Evolutionary conservation across 37 sponge, comb jelly and placozoan species (phyloP).

Genomic region (Eunapius fragilis): DNA sequence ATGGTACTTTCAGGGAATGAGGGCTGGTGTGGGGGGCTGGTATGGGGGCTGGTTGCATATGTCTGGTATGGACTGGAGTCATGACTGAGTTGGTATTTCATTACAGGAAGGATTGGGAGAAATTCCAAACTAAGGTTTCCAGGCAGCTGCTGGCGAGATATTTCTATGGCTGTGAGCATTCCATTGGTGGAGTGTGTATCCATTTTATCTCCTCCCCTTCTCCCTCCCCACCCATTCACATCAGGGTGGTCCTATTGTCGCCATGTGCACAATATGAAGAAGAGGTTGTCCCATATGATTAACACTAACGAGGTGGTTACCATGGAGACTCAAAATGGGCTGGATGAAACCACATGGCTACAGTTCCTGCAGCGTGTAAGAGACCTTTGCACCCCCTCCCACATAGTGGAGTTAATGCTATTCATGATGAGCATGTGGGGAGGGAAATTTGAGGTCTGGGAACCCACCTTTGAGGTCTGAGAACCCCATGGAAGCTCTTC

Average conservation of each 20-base stretch:
- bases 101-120: constrained; percentile 42
- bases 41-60: too few species aligned
- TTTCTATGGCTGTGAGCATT: constrained; percentile 81
- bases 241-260: constrained; percentile 91
- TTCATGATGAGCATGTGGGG: too few species aligned
- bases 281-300: constrained; percentile 72
- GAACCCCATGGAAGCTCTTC: too few species aligned
- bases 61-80: neutral
- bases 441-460: too few species aligned
- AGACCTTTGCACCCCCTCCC: too few species aligned
- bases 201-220: neutral
- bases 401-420: too few species aligned
- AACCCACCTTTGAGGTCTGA: too few species aligned
- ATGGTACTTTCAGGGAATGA: too few species aligned
- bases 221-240: too few species aligned
- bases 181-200: too few species aligned
- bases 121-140: constrained; percentile 66
- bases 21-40: too few species aligned
- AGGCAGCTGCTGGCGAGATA: constrained; percentile 69
- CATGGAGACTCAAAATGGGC: neutral
- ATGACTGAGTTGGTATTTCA: neutral
- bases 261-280: constrained; percentile 72
- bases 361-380: constrained; percentile 33
- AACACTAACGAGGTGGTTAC: constrained; percentile 5
- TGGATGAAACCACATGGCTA: constrained; percentile 24